Base-by-base conservation (phyloP, 2,113 vertebrate genomes). In the Gracilinanus agilis region DNA sequence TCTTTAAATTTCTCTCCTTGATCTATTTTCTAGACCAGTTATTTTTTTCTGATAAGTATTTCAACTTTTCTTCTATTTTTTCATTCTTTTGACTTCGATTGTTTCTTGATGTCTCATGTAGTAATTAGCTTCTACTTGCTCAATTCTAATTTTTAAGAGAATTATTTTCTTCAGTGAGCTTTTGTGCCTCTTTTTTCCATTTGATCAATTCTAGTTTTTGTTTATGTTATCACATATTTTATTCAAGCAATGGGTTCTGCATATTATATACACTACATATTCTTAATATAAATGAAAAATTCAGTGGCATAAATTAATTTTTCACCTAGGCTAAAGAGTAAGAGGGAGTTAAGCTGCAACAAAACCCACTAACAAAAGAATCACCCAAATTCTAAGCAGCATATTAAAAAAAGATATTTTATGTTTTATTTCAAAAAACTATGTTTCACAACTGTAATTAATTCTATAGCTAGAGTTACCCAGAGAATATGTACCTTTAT, bases 241-340 rank as follows among this genome's bases (percentile, higher is more conserved):
- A 67, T 95, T 93, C 94, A 96, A 94, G 83, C 1, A 83, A 83
- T 40, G 34, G 16, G 0, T 83, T 83, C 34, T 40, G 67, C 16
- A 4, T 49, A 92, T 90, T 94, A 8, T 75, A 8, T 44, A 93
- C 92, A 55, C 90, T 96, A 92, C 90, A n/a, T 1, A 10, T 61
- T 92, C 95, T 95, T 97, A 94, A 98, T 91, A 96, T 29, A 97
- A 93, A 96, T 3, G 29, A 93, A 93, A 95, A 96, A 95, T 95
- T 95, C 97, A 94, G 13, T 89, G 96, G 95, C 91, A 95, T 95
- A 88, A 75, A 93, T 40, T 95, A 67, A 55, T 90, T 96, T 96
- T 96, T 97, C 95, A 98, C 95, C 96, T 96, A 90, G 90, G 92
- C 67, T 96, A 96, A 75, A 97, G 93, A 91, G 90, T 89, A 92